Conservation (phyloP, 2,113 vertebrate species). For the Climacteris rufus region DNA sequence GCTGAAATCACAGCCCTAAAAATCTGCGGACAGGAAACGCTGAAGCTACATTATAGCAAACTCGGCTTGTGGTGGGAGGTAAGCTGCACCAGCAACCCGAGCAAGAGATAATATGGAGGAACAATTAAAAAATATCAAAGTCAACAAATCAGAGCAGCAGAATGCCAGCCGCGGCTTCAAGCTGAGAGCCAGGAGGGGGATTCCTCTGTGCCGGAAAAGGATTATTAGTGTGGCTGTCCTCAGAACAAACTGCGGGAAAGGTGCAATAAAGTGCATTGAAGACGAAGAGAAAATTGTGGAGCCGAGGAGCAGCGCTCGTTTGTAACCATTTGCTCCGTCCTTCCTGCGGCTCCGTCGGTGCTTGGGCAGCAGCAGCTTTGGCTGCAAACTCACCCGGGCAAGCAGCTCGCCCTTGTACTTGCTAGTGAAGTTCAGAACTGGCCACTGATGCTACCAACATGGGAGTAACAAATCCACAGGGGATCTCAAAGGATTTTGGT, state of each 20-base stretch:
- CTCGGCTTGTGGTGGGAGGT: neutral
- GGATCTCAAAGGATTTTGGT: neutral
- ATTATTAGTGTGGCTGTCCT: neutral
- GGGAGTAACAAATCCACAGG: neutral
- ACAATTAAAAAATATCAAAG: neutral
- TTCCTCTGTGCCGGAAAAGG: neutral
- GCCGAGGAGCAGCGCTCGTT: neutral
- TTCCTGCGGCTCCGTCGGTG: neutral
- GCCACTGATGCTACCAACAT: neutral
- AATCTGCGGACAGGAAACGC: neutral
- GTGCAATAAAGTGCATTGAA: neutral
- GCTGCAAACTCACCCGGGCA: neutral
- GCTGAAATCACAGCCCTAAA: neutral
- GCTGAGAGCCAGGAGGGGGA: neutral
- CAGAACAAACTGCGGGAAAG: neutral
- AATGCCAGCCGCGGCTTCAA: neutral
- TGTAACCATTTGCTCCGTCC: neutral
- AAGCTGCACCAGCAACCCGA: neutral
- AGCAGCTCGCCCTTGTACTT: neutral
- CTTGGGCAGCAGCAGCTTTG: neutral
- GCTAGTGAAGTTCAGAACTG: neutral
- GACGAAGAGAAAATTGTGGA: neutral
- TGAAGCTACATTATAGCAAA: neutral
- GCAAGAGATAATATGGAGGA: neutral
- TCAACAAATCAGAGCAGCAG: conserved; percentile 8